Conservation (phyloP, 2,113 vertebrate genomes). For the Aptenodytes forsteri region DNA sequence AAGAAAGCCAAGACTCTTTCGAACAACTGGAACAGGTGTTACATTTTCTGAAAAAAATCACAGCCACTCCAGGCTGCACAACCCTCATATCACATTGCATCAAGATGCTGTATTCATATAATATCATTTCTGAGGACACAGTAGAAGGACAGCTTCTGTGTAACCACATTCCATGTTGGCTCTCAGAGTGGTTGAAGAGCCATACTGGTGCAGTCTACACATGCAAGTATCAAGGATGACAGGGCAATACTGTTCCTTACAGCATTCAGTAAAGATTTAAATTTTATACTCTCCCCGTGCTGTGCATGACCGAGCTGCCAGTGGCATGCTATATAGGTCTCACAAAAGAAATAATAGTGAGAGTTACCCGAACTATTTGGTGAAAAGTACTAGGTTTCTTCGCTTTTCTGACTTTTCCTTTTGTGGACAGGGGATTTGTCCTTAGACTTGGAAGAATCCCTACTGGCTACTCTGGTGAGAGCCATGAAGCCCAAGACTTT, state of each 20-base stretch:
- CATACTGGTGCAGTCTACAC: not conserved
- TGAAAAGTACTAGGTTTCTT: not conserved
- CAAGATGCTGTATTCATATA: not conserved
- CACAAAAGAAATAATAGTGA: not conserved
- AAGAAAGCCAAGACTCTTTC: not conserved
- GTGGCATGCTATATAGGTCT: fast-evolving
- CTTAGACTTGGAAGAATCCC: not conserved
- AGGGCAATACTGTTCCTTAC: not conserved
- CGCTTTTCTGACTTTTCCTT: not conserved
- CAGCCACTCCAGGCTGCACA: fast-evolving
- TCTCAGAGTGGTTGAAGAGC: not conserved
- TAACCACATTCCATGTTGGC: not conserved
- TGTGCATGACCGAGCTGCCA: not conserved
- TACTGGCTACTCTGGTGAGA: not conserved
- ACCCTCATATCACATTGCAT: not conserved
- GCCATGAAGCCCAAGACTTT: not conserved
- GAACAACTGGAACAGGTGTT: not conserved
- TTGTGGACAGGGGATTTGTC: not conserved
- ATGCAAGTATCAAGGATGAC: not conserved
- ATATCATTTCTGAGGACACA: not conserved
- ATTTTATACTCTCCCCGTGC: not conserved
- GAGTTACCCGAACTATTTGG: not conserved
- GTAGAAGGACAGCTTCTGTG: not conserved
- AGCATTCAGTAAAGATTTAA: not conserved
- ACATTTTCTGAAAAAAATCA: not conserved